These are phyloP conservation scores for Latrodectus elegans DNA, from an alignment of 2,888 invertebrate species.

Conservation along the genomic window DNA sequence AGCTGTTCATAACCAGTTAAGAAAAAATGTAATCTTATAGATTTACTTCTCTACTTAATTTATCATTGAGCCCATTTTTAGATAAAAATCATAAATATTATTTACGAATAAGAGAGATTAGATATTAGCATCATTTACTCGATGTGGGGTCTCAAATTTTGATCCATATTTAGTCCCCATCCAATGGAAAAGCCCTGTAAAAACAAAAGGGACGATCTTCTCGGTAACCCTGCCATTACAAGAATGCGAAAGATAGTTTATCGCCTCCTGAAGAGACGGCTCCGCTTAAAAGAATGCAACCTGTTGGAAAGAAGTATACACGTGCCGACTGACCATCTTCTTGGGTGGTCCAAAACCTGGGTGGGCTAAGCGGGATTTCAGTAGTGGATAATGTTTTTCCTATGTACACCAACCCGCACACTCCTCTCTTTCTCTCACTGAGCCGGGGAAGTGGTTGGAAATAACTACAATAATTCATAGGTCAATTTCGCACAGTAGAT, in stretches of 20 bases:
- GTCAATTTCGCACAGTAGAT: neutral
- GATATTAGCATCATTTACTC: neutral
- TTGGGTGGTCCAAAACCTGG: conserved; percentile 5
- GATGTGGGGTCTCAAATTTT: neutral
- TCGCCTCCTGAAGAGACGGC: neutral
- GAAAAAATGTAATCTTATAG: no score
- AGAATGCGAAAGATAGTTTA: conserved; percentile 5
- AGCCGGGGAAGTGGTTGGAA: no score
- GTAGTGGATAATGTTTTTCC: conserved; percentile 5
- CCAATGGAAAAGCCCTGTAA: neutral
- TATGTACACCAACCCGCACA: neutral
- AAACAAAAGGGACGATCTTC: neutral
- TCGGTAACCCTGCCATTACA: conserved; percentile 5
- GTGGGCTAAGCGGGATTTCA: neutral
- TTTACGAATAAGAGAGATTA: neutral
- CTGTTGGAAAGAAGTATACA: neutral
- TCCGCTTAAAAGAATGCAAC: neutral
- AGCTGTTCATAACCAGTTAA: no score
- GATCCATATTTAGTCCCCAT: neutral
- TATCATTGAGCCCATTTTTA: no score
- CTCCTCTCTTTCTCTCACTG: no score
- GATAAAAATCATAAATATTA: no score
- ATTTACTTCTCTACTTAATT: no score
- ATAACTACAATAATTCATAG: neutral
- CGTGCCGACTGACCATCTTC: neutral